Conservation (phyloP, 2,888 invertebrate species). For the Dynastes grantii region DNA sequence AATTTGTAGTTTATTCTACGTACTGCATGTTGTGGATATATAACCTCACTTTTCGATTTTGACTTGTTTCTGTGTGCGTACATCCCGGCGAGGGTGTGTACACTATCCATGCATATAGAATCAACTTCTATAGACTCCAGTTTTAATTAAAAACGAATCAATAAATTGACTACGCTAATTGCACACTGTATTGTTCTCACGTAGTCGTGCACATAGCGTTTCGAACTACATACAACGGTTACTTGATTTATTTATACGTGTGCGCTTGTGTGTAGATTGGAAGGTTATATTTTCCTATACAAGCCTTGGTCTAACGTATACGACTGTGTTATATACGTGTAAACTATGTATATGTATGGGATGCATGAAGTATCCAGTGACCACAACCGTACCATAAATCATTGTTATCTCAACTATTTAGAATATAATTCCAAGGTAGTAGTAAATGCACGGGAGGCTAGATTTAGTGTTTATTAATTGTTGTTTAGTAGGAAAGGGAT, state of each 20-base stretch:
- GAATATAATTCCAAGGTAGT: conserved; percentile 52
- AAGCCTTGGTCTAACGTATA: neutral
- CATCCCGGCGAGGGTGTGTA: too few relatives aligned
- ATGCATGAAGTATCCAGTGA: conserved; percentile 48
- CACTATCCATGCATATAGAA: too few relatives aligned
- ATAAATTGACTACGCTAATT: conserved; percentile 44
- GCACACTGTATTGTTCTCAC: conserved; percentile 45
- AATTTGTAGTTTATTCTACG: too few relatives aligned
- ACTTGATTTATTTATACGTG: conserved; percentile 34
- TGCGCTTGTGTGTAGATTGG: neutral
- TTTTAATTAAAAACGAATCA: conserved; percentile 51
- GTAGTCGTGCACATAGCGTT: conserved; percentile 7
- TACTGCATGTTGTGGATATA: too few relatives aligned
- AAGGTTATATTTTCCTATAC: conserved; percentile 2
- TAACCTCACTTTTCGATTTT: too few relatives aligned
- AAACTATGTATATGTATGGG: neutral
- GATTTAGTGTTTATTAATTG: conserved; percentile 54
- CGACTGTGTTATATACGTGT: too few relatives aligned
- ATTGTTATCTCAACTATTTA: conserved; percentile 51
- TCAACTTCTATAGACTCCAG: neutral
- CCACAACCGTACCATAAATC: conserved; percentile 49
- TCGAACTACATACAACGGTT: conserved; percentile 3
- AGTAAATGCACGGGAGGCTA: conserved; percentile 45
- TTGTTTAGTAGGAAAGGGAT: conserved; percentile 52
- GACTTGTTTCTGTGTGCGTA: too few relatives aligned